Percentiles rank a stretch among this genome's conserved stretches.
Conservation (phyloP, 2,113 vertebrate species). For the Tichodroma muraria region DNA sequence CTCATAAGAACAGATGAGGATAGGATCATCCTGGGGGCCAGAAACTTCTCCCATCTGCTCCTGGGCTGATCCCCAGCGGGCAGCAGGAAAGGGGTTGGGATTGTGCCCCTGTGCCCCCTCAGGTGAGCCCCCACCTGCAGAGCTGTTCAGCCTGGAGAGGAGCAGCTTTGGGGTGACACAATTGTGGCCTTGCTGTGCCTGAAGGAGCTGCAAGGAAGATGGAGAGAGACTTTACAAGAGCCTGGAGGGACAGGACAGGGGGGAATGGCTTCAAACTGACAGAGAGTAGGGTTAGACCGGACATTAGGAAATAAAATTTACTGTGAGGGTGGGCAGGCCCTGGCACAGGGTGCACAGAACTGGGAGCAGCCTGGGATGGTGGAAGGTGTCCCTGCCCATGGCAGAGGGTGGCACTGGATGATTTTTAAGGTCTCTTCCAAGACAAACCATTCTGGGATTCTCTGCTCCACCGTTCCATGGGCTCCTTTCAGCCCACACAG, state of each 20-base stretch:
- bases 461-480: background rate
- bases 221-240: background rate
- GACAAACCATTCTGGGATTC: background rate
- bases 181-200: accelerated
- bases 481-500: background rate
- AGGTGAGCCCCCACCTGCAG: background rate
- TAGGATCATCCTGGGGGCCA: background rate
- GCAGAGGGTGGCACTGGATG: no score
- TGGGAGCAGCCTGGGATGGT: accelerated
- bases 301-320: no score
- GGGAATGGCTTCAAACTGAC: background rate
- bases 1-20: background rate
- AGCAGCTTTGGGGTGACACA: background rate
- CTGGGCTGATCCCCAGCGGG: background rate
- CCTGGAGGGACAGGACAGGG: background rate
- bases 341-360: background rate
- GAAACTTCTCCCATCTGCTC: background rate
- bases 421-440: background rate
- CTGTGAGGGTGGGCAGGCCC: accelerated
- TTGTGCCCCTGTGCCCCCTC: background rate
- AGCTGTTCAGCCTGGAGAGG: background rate
- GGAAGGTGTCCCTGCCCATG: background rate
- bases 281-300: background rate
- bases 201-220: accelerated
- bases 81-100: background rate